These are phyloP conservation scores for Chrysomallon squamiferum DNA, from an alignment of 1,140 invertebrate genomes.

Conservation along the genomic window DNA sequence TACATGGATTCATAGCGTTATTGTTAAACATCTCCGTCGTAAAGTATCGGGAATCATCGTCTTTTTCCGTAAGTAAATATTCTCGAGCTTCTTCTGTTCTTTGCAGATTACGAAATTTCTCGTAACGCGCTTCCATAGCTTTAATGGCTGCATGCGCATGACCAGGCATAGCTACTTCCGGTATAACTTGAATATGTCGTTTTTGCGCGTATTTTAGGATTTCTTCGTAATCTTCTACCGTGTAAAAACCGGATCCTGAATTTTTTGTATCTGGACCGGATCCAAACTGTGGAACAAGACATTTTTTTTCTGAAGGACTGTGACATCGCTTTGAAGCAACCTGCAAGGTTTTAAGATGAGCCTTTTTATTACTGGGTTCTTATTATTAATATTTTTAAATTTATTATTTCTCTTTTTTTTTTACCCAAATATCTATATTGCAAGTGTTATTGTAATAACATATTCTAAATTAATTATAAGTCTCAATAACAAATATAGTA, in stretches of 20 bases:
- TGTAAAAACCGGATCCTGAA: conserved; percentile 34
- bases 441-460: too few relatives aligned
- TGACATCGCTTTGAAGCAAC: conserved; percentile 31
- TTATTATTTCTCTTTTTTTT: too few relatives aligned
- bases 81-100: conserved; percentile 4
- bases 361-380: too few relatives aligned
- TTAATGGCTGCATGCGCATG: conserved; percentile 39
- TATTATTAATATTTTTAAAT: too few relatives aligned
- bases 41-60: conserved; percentile 19
- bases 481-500: too few relatives aligned
- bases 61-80: conserved; percentile 7
- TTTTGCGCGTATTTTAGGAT: conserved; percentile 32
- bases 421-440: too few relatives aligned
- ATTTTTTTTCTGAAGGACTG: conserved; percentile 16
- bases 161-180: conserved; percentile 50
- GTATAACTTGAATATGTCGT: conserved; percentile 40
- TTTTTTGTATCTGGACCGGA: conserved; percentile 25
- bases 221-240: conserved; percentile 34
- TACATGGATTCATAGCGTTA: conserved; percentile 51
- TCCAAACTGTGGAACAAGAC: conserved; percentile 28
- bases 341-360: too few relatives aligned
- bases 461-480: too few relatives aligned
- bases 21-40: conserved; percentile 48
- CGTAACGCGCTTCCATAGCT: conserved; percentile 29
- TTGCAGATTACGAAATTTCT: conserved; percentile 1